phyloP scores from a whole-genome alignment of 2,113 vertebrate genomes.

The Crotalus tigris region DNA sequence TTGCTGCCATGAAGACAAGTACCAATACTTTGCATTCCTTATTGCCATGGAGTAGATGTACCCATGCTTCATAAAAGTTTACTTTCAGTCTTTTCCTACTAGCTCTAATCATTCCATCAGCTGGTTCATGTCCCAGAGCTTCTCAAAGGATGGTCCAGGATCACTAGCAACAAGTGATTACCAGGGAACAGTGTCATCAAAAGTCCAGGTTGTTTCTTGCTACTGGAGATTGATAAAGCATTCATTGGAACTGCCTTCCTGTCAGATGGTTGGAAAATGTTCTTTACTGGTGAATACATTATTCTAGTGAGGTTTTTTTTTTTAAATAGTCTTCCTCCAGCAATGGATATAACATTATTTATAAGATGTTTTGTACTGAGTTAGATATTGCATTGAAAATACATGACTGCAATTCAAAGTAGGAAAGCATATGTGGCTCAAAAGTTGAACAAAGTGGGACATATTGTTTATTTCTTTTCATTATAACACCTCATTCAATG shows the following conservation, averaged over 20 bases:
- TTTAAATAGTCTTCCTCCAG: not conserved
- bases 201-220: not conserved
- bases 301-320: not conserved
- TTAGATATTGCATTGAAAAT: not conserved
- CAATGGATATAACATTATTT: not conserved
- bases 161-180: not conserved
- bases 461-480: not conserved
- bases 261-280: not conserved
- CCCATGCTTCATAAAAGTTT: not conserved
- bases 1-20: not conserved
- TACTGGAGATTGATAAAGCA: not conserved
- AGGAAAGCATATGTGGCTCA: not conserved
- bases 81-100: not conserved
- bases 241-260: not conserved
- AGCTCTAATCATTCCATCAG: not conserved
- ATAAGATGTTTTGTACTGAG: not conserved
- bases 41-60: not conserved
- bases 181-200: not conserved
- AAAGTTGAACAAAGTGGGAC: not conserved
- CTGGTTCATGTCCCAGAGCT: not conserved
- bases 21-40: not conserved
- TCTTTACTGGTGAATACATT: not conserved
- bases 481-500: not conserved
- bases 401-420: not conserved
- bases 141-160: not conserved